Evolutionary conservation across 2,113 vertebrate species (phyloP), one percentile per base, ranked within the genome.

Genomic region (Telmatochromis sp.): DNA sequence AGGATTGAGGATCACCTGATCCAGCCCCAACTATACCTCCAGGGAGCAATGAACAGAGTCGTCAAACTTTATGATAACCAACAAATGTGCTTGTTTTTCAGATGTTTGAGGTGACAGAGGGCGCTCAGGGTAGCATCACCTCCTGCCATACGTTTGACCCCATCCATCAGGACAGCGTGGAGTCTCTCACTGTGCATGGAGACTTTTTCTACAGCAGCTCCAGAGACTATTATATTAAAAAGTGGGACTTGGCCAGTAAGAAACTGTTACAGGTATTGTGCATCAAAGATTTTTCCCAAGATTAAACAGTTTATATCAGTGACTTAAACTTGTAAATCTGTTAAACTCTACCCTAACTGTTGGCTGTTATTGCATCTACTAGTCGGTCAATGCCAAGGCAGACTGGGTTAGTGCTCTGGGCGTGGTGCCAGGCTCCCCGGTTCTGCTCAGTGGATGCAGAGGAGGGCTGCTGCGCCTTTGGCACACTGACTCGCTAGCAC

Each of bases 81-180:
- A 23, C n/a, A 15, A 14, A 5, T n/a, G 15, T 65, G 6, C 37
- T 47, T 85, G 17, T 54, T 47, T 89, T 70, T 51, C 86, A 99
- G 98, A 98, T 99, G 97, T 99, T 99, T 37, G 99, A 99, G 92
- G 97, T 99, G 89, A 95, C 97, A 9, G 98, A 98, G 96, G 98
- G 98, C 0, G 97, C 97, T 89, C 97, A 99, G 92, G 98, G 98
- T 60, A 98, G 97, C 17, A 92, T 99, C 83, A 96, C 92, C 90
- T 97, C 97, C 85, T 95, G 96, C 80, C 97, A 98, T 82, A 97
- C 97, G 55, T 98, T 99, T 88, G 98, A 98, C 31, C 98, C 98
- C 7, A 90, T 97, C 42, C 99, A 99, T 93, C 98, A 98, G 89
- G 98, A 99, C 75, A 96, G 97, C 9, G 97, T 99, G 70, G 99